phyloP scores from a whole-genome alignment of 2,113 vertebrate species.

The Bambusicola thoracicus region DNA sequence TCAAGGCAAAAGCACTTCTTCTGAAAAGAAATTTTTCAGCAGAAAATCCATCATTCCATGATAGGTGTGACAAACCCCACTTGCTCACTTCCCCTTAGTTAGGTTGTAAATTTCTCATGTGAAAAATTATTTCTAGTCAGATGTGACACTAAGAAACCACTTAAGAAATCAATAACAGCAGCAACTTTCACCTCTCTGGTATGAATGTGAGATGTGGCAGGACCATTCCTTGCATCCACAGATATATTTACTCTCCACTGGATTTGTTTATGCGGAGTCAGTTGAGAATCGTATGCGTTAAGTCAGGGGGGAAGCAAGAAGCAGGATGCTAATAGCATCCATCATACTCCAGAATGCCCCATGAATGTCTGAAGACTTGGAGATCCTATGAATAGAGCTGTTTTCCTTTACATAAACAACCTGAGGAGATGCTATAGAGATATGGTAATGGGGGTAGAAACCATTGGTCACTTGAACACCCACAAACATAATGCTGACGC shows the following conservation, averaged over 20 bases:
- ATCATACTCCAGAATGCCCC: background rate
- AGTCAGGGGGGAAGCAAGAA: background rate
- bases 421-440: too few relatives aligned
- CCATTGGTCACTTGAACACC: background rate
- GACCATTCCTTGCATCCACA: background rate
- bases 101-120: background rate
- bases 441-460: background rate
- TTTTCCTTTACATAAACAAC: background rate
- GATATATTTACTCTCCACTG: background rate
- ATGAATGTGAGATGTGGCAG: background rate
- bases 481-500: background rate
- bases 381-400: background rate
- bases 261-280: background rate
- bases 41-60: background rate
- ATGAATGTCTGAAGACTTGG: background rate
- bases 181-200: background rate
- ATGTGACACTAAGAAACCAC: background rate
- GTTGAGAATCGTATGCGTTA: fast-evolving
- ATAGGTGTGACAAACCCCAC: background rate
- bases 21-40: background rate
- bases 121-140: background rate
- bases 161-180: background rate
- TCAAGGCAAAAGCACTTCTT: background rate
- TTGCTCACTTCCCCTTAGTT: background rate
- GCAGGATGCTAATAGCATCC: background rate